Evolutionary conservation across 2,888 invertebrate species (phyloP).

Genomic region (Eupithecia abbreviata): DNA sequence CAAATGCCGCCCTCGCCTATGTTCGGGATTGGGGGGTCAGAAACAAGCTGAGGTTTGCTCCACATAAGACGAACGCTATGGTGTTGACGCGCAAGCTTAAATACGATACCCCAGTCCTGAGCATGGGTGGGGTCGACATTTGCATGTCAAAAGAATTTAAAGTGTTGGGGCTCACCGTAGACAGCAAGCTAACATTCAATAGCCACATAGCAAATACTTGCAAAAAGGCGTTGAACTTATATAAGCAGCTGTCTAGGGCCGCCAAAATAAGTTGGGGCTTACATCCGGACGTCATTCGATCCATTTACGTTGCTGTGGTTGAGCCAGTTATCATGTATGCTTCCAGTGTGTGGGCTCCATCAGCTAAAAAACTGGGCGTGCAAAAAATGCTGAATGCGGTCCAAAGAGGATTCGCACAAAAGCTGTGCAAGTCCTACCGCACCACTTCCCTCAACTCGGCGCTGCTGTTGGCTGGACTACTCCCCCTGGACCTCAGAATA

Average conservation of each 20-base stretch:
- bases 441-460: too few species aligned
- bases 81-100: too few species aligned
- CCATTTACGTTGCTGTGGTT: constrained; percentile 3
- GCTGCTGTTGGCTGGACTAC: too few species aligned
- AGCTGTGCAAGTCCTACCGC: too few species aligned
- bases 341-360: constrained; percentile 5
- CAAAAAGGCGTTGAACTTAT: constrained; percentile 12
- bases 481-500: constrained; percentile 27
- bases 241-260: constrained; percentile 1
- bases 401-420: too few species aligned
- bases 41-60: constrained; percentile 16
- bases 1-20: constrained; percentile 37
- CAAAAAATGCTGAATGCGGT: constrained; percentile 7
- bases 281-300: constrained; percentile 3
- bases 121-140: not conserved
- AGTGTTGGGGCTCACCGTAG: constrained; percentile 22
- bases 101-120: too few species aligned
- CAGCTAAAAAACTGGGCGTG: not conserved
- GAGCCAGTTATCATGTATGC: constrained; percentile 18
- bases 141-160: constrained; percentile 8
- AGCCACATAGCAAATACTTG: constrained; percentile 14
- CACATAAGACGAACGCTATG: too few species aligned
- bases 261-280: constrained; percentile 3
- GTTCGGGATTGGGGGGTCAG: constrained; percentile 20
- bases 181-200: constrained; percentile 24